phyloP scores from a whole-genome alignment of 2,113 vertebrate genomes.

The Noturus placidus region DNA sequence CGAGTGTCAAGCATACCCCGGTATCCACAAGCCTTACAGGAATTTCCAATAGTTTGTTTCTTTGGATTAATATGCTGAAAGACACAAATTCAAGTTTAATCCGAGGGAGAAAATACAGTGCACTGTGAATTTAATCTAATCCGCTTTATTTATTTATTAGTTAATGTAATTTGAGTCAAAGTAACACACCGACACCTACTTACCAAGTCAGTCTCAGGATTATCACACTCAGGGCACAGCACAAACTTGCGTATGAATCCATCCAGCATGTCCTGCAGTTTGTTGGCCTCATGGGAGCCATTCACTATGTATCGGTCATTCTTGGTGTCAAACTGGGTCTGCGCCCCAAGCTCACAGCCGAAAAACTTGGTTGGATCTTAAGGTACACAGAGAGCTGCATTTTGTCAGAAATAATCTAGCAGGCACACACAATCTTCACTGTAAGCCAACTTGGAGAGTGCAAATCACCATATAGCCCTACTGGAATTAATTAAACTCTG shows the following conservation, averaged over 20 bases:
- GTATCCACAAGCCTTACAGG: conserved; percentile 98
- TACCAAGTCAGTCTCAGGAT: conserved; percentile 99
- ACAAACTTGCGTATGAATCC: conserved; percentile 99
- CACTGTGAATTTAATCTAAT: not conserved
- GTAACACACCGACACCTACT: not conserved
- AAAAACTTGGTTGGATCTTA: conserved; percentile 99
- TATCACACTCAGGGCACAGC: conserved; percentile 98
- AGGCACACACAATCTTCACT: not conserved
- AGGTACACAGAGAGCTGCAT: not conserved
- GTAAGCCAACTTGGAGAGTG: not conserved
- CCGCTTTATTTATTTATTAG: not conserved
- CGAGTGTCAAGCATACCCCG: conserved; percentile 98
- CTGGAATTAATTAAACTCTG: not conserved
- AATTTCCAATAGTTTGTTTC: conserved; percentile 99
- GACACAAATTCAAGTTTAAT: conserved; percentile 1
- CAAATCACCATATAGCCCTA: not conserved
- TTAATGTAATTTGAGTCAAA: not conserved
- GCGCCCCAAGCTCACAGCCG: conserved; percentile 99
- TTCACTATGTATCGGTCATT: conserved; percentile 99
- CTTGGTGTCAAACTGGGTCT: conserved; percentile 99
- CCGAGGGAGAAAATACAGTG: not conserved
- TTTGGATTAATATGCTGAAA: conserved; percentile 95
- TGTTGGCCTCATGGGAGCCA: conserved; percentile 99
- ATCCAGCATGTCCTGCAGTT: conserved; percentile 99
- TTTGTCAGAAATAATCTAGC: not conserved